Conservation (phyloP, 2,797 vertebrate species). For the Liasis olivaceus region DNA sequence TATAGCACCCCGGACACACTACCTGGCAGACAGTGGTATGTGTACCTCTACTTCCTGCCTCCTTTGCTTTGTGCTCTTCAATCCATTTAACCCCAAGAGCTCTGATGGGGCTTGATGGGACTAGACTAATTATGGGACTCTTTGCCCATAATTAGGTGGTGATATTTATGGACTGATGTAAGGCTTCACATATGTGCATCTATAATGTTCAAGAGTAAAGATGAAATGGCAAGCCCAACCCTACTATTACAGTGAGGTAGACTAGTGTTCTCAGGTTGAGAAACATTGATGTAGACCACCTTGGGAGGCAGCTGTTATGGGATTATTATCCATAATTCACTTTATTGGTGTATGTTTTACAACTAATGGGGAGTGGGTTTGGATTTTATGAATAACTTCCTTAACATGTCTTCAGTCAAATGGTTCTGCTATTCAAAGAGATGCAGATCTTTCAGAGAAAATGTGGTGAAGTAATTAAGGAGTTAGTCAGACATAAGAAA, state of each 20-base stretch:
- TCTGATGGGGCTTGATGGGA: background rate
- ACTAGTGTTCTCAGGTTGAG: background rate
- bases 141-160: background rate
- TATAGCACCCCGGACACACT: constrained; percentile 86
- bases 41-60: constrained; percentile 30
- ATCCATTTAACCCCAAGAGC: accelerated
- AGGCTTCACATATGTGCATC: background rate
- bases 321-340: background rate
- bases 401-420: background rate
- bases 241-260: background rate
- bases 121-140: background rate
- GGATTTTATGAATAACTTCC: background rate
- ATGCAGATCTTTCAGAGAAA: background rate
- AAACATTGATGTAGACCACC: background rate
- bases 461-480: background rate
- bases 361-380: background rate
- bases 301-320: background rate
- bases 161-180: background rate
- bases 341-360: background rate
- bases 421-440: background rate
- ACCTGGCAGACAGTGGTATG: constrained; percentile 90
- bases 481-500: background rate
- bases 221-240: background rate
- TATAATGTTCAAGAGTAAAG: background rate
- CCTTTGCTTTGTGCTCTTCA: accelerated